phyloP scores from a whole-genome alignment of 1,140 invertebrate genomes.

The Drosophila rufa region DNA sequence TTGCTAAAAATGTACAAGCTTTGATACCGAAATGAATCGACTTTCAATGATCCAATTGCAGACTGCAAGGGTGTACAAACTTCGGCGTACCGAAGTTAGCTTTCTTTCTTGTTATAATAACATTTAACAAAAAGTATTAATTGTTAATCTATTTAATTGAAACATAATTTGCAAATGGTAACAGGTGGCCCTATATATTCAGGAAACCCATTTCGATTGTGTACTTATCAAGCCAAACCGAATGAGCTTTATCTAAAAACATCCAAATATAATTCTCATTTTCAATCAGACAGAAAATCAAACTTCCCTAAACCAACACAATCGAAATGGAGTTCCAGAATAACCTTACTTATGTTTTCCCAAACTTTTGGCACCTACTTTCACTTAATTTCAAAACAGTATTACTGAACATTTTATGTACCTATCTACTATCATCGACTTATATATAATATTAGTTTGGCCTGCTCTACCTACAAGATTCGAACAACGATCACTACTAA shows the following conservation, averaged over 20 bases:
- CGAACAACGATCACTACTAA: conserved; percentile 62
- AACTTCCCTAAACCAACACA: not conserved
- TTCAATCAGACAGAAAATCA: not conserved
- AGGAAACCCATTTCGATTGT: conserved; percentile 2
- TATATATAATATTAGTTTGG: conserved; percentile 19
- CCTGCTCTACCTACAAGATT: conserved; percentile 47
- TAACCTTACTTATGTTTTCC: conserved; percentile 14
- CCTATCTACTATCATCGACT: conserved; percentile 26
- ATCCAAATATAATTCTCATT: not conserved
- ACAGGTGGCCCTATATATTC: not conserved
- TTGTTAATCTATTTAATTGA: not conserved
- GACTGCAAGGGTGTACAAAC: too few relatives aligned
- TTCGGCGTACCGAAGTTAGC: too few relatives aligned
- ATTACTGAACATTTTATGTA: conserved; percentile 52
- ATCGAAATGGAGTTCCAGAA: conserved; percentile 10
- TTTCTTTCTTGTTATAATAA: too few relatives aligned
- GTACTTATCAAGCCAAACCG: not conserved
- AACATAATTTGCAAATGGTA: conserved; percentile 1
- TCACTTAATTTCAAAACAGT: conserved; percentile 54
- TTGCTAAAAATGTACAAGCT: too few relatives aligned
- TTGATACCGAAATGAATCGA: too few relatives aligned
- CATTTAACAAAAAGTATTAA: not conserved
- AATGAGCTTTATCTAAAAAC: conserved; percentile 23
- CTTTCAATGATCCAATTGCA: too few relatives aligned
- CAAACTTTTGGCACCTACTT: conserved; percentile 19